Base-by-base conservation (phyloP, 2,888 invertebrate species). In the Pristionchus arcanus region DNA sequence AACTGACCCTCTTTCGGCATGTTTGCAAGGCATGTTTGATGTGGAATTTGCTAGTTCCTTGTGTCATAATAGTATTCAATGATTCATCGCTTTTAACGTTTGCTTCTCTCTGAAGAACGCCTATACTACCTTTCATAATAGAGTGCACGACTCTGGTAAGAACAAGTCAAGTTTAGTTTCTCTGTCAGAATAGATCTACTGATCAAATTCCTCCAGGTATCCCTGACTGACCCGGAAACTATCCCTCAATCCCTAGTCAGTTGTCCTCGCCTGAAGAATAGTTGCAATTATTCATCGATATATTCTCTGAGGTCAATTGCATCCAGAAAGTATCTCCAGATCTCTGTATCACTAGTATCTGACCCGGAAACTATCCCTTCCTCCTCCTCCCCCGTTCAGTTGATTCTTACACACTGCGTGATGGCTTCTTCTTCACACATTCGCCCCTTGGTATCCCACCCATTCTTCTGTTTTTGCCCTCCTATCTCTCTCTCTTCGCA, bases 381-480 rank as follows among this genome's bases (percentile, higher is more conserved):
- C 21, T 13, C 21, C 31, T 71, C 28, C 9, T 42, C 3, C 42
- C 42, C 42, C 13, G 42, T 49, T 49, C 9, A 9, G 42, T 49
- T 49, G 42, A 71, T 71, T 71, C 71, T 71, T 71, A 71, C 71
- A 68, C 68, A 34, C 31, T 34, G n/a, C 66, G 66, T 28, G 66
- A 15, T 28, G 68, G 9, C 42, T 71, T 71, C 28, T 71, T 71
- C 71, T 71, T 71, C 71, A 71, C 71, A 71, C 71, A 71, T 66
- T 49, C 42, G 42, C 42, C 66, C 13, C n/a, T 66, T 25, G 66
- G 71, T 34, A 71, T 71, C 71, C 71, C 71, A 71, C 34, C 71
- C 71, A 71, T 71, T 71, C 71, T 71, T 71, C 71, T 71, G 31
- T 71, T 71, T 71, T 71, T 71, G 31, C 19, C 34, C 16, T 34